Base-by-base conservation (phyloP, 2,888 invertebrate species). In the Euplexia lucipara region DNA sequence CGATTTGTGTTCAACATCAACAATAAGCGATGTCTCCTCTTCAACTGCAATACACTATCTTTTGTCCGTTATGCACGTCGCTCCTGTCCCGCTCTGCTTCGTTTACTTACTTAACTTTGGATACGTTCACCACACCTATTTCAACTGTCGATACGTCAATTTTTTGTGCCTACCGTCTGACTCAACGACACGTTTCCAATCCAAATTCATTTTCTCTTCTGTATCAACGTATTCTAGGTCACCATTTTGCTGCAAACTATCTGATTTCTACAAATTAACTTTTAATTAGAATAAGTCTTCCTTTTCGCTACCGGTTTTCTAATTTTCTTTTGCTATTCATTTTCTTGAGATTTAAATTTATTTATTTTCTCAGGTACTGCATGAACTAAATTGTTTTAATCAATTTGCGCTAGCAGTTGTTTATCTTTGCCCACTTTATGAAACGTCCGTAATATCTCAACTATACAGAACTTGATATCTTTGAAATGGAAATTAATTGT, bases 101-200 rank as follows among this genome's bases (percentile, higher is more conserved):
- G 61, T 61, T 53, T 51, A 58, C 71, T 61, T 57, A 70, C 54
- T 70, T 66, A 64, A 60, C 58, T 35, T n/a, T 67, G 42, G 57
- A 65, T 69, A 67, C 45, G 45, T 70, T 74, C 67, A 57, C 68
- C 63, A 71, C 57, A 65, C 51, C 56, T 72, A 76, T 79, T 81
- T 79, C 64, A 74, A 61, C 69, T 82, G 83, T 84, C 85, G 77
- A 78, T 78, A 79, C 69, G 79, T 83, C 84, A 77, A 64, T 69
- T 75, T 78, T 76, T 76, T 78, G 61, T 78, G 63, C 53, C 64
- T 60, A 45, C 51, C 70, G 63, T 70, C 77, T 64, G 39, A 52
- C 37, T 62, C 68, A n/a, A 59, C 69, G 78, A 80, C 76, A 70
- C 77, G 66, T 77, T 82, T 80, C 71, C 78, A 82, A 84, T 82